Percentiles rank a stretch among this genome's conserved stretches.
Conservation (phyloP, 2,888 invertebrate genomes). For the Ochlodes sylvanus region DNA sequence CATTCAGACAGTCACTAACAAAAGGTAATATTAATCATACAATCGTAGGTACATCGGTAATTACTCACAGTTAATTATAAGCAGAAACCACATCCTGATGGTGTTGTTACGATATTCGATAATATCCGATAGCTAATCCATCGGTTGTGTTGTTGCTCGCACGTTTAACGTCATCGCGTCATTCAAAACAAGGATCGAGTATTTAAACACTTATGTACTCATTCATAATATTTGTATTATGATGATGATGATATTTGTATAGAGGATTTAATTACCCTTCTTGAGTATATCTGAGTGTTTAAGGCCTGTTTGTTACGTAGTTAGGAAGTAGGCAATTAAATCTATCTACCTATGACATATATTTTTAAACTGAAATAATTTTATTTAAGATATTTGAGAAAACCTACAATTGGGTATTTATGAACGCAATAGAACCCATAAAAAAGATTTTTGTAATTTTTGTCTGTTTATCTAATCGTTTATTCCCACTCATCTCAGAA, state of each 20-base stretch:
- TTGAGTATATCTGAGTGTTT: no score
- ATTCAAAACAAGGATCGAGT: slow-evolving; percentile 21
- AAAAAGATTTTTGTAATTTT: no score
- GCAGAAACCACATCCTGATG: slow-evolving; percentile 60
- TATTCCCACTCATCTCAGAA: no score
- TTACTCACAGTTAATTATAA: slow-evolving; percentile 61
- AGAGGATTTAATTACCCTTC: no score
- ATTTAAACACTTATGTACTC: not conserved
- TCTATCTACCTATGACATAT: no score
- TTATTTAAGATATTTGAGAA: no score
- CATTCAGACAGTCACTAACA: not conserved
- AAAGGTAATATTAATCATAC: slow-evolving; percentile 1
- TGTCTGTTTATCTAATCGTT: no score
- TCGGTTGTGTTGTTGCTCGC: slow-evolving; percentile 44
- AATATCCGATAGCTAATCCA: slow-evolving; percentile 50
- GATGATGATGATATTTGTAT: not conserved
- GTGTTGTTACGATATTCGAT: slow-evolving; percentile 53
- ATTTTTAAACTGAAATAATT: no score
- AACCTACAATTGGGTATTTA: no score
- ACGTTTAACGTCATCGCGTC: slow-evolving; percentile 28
- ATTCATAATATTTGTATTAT: not conserved
- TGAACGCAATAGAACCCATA: no score
- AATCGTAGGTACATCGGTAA: slow-evolving; percentile 28
- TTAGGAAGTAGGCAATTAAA: no score
- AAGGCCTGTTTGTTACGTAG: no score